These are phyloP conservation scores for Drosophila helvetica DNA, from an alignment of 2,888 invertebrate genomes.

Conservation along the genomic window DNA sequence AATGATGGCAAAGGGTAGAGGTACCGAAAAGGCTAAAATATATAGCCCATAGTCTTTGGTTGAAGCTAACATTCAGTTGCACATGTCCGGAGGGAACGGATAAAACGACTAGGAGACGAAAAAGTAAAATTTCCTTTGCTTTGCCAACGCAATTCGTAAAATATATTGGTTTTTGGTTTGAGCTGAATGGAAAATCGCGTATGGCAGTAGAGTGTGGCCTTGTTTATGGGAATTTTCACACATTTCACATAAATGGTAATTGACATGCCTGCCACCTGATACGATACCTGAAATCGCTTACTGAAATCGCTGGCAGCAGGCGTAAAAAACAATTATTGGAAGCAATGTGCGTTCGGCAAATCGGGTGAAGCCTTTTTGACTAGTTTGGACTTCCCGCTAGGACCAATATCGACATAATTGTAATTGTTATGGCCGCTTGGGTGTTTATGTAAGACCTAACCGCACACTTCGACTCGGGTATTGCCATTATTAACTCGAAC, in stretches of 20 bases:
- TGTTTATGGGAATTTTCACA: constrained; percentile 63
- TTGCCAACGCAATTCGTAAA: background rate
- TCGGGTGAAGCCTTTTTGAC: constrained; percentile 22
- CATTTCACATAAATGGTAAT: constrained; percentile 53
- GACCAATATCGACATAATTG: constrained; percentile 19
- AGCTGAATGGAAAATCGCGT: constrained; percentile 7
- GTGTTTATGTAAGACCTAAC: constrained; percentile 13
- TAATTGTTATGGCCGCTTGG: background rate
- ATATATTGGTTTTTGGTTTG: constrained; percentile 15
- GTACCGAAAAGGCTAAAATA: too few species aligned
- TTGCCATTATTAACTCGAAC: background rate
- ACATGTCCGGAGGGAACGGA: too few species aligned
- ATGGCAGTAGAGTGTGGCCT: constrained; percentile 8
- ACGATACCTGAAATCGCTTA: constrained; percentile 3
- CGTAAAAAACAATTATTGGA: constrained; percentile 44
- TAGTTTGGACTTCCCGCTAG: constrained; percentile 69
- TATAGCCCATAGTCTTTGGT: too few species aligned
- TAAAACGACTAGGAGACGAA: background rate
- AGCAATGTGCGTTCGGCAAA: constrained; percentile 29
- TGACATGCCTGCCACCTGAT: constrained; percentile 27
- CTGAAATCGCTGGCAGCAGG: constrained; percentile 31
- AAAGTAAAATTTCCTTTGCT: background rate
- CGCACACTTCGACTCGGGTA: background rate
- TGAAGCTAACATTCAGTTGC: too few species aligned
- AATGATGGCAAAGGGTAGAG: too few species aligned